Evolutionary conservation across 2,888 invertebrate species (phyloP).

Genomic region (Scaptomyza polygonia): DNA sequence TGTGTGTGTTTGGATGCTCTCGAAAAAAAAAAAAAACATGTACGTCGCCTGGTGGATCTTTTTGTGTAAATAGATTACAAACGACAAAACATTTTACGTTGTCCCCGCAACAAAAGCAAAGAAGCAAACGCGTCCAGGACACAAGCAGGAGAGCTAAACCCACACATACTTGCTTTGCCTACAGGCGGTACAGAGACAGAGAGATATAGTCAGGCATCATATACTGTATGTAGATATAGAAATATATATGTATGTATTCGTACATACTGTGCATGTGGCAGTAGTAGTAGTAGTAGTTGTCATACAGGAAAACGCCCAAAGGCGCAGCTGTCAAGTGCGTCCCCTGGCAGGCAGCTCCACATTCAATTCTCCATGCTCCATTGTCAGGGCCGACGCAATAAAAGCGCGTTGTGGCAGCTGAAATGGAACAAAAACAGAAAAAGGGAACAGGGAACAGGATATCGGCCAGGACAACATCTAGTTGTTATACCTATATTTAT

Average conservation of each 20-base stretch:
- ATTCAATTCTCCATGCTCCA: neutral
- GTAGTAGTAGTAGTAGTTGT: constrained; percentile 19
- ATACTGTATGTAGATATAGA: neutral
- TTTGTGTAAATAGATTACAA: constrained; percentile 82
- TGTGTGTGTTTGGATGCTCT: constrained; percentile 56
- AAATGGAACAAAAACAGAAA: constrained; percentile 8
- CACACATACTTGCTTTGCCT: constrained; percentile 1
- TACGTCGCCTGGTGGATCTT: constrained; percentile 53
- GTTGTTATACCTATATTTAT: neutral
- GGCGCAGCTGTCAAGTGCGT: constrained; percentile 8
- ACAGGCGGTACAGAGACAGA: constrained; percentile 7
- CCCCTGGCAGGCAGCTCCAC: constrained; percentile 5
- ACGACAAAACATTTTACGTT: constrained; percentile 81
- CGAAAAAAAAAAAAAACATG: constrained; percentile 65
- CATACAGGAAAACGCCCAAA: constrained; percentile 22
- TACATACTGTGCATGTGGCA: constrained; percentile 1
- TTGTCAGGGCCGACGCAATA: constrained; percentile 24
- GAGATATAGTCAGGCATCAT: neutral
- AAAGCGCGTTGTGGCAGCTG: constrained; percentile 29
- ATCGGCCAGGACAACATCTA: constrained; percentile 1
- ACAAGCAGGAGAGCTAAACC: constrained; percentile 11
- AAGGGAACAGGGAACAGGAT: neutral
- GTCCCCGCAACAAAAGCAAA: constrained; percentile 26
- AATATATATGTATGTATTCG: neutral
- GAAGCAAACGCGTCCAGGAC: constrained; percentile 5